A percentile compares a stretch with the other conserved stretches of the same genome.
Evolutionary conservation across 2,113 vertebrate genomes (phyloP).

Genomic region (Brienomyrus longianalis): DNA sequence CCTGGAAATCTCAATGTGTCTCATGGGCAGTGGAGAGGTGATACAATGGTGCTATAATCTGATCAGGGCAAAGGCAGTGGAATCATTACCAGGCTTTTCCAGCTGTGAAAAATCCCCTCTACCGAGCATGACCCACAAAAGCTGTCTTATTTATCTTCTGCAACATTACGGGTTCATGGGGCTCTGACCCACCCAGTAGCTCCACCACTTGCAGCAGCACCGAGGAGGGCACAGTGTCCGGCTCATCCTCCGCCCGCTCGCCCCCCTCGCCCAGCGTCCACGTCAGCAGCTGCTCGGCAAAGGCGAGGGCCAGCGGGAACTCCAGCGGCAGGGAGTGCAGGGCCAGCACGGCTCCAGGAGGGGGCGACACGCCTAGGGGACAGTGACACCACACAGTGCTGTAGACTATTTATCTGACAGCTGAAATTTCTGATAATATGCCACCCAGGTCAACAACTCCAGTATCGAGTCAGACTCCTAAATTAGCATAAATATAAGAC

Average conservation of each 20-base stretch:
- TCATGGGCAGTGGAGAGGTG: neutral
- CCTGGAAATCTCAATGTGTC: neutral
- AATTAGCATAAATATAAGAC: neutral
- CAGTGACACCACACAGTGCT: conserved; percentile 5
- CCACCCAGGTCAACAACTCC: neutral
- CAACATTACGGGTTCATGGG: neutral
- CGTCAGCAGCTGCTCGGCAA: conserved; percentile 85
- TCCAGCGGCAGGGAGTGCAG: conserved; percentile 91
- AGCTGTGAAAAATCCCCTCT: neutral
- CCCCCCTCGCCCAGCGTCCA: conserved; percentile 76
- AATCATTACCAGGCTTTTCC: neutral
- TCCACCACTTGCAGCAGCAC: conserved; percentile 90
- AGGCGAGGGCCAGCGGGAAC: conserved; percentile 91
- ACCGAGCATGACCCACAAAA: neutral
- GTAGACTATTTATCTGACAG: neutral
- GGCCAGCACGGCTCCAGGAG: conserved; percentile 83
- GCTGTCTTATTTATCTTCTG: neutral
- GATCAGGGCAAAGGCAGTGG: neutral
- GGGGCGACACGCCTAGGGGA: conserved; percentile 81
- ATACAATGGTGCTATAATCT: neutral
- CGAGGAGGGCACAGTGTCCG: conserved; percentile 78
- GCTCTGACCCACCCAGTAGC: conserved; percentile 72
- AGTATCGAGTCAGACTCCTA: neutral
- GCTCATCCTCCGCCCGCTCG: conserved; percentile 80
- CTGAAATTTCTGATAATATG: neutral